A percentile compares a stretch with the other conserved stretches of the same genome.
These are phyloP conservation scores for Platichthys flesus DNA, from an alignment of 2,113 vertebrate species.

Conservation along the genomic window DNA sequence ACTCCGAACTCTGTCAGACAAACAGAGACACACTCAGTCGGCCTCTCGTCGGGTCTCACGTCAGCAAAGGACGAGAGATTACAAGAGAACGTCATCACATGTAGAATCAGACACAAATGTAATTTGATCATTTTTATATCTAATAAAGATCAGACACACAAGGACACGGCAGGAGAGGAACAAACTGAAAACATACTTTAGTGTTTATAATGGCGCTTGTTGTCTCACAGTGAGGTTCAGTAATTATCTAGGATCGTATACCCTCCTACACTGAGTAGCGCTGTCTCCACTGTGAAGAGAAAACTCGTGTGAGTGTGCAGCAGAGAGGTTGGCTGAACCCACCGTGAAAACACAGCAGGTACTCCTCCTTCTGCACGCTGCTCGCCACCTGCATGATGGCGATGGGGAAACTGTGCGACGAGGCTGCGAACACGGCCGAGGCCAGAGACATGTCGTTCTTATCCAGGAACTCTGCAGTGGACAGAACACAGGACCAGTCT, in stretches of 20 bases:
- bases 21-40: background rate
- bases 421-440: constrained; percentile 92
- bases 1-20: constrained; percentile 91
- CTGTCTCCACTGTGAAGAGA: background rate
- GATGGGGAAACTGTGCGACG: constrained; percentile 95
- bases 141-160: background rate
- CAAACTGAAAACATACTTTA: too few relatives aligned
- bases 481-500: background rate
- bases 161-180: background rate
- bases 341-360: constrained; percentile 98
- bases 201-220: background rate
- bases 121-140: background rate
- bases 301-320: background rate
- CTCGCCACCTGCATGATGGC: constrained; percentile 95
- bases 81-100: background rate
- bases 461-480: constrained; percentile 92
- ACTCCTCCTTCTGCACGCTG: constrained; percentile 93
- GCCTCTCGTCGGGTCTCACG: background rate
- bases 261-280: too few relatives aligned
- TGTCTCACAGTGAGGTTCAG: background rate
- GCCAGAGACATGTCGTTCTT: constrained; percentile 96
- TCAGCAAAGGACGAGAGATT: background rate
- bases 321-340: constrained; percentile 16
- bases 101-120: background rate
- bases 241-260: background rate